These are phyloP conservation scores for Drosophila navojoa DNA, from an alignment of 1,140 invertebrate genomes.

Conservation along the genomic window DNA sequence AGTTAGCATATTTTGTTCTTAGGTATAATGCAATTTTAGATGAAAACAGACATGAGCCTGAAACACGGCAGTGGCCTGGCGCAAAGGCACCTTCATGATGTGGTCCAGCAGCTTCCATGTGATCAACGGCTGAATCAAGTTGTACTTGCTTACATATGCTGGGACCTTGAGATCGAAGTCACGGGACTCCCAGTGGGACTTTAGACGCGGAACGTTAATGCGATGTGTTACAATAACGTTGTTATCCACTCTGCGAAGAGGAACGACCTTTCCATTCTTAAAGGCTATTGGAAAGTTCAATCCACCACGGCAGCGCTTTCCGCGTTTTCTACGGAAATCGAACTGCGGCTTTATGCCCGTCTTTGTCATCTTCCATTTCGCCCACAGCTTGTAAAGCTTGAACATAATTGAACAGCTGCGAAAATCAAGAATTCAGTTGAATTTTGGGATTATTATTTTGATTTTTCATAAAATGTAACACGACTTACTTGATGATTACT, in stretches of 20 bases:
- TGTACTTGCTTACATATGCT: conserved; percentile 9
- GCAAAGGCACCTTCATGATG: conserved; percentile 16
- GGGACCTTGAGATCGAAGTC: conserved; percentile 11
- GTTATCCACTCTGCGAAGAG: conserved; percentile 7
- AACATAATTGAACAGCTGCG: too few species aligned
- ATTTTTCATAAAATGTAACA: too few species aligned
- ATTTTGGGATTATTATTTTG: too few species aligned
- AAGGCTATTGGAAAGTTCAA: too few species aligned
- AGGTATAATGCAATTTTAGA: too few species aligned
- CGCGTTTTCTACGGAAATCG: too few species aligned
- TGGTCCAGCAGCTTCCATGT: conserved; percentile 30
- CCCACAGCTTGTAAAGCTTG: neutral
- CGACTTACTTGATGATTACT: too few species aligned
- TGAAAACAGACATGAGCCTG: conserved; percentile 13
- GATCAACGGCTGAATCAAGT: conserved; percentile 19
- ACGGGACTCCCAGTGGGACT: conserved; percentile 2
- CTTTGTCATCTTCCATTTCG: too few species aligned
- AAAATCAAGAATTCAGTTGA: too few species aligned
- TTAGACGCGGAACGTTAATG: conserved; percentile 8
- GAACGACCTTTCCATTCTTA: neutral
- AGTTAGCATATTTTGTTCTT: too few species aligned
- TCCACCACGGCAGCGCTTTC: too few species aligned
- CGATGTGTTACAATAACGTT: conserved; percentile 3
- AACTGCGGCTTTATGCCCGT: too few species aligned
- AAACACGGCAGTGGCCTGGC: conserved; percentile 5